Conservation (phyloP, 2,888 invertebrate genomes). For the Phania funesta region DNA sequence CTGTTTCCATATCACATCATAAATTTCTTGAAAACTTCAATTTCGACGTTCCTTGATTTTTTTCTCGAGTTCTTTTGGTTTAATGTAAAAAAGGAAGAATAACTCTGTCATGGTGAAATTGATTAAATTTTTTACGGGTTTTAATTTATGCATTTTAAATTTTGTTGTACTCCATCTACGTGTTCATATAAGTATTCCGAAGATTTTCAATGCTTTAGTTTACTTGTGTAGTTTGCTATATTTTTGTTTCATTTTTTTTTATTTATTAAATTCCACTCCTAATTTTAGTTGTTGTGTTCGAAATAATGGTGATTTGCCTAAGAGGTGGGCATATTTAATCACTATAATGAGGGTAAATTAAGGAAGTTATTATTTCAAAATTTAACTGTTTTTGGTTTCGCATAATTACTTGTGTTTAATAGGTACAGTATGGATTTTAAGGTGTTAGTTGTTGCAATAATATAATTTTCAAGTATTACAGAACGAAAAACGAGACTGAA, state of each 20-base stretch:
- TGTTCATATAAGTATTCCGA: neutral
- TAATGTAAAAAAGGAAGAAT: constrained; percentile 13
- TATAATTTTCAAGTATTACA: too few species aligned
- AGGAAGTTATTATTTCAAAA: constrained; percentile 57
- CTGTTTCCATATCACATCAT: constrained; percentile 61
- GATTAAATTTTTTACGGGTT: constrained; percentile 34
- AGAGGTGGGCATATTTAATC: constrained; percentile 53
- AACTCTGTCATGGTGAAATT: constrained; percentile 58
- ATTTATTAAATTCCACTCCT: constrained; percentile 54
- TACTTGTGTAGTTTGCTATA: neutral
- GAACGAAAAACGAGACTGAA: too few species aligned
- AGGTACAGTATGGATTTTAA: neutral
- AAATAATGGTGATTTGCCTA: neutral
- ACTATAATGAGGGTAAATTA: constrained; percentile 55
- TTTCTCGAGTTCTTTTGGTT: neutral
- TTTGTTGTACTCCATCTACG: constrained; percentile 17
- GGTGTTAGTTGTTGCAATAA: too few species aligned
- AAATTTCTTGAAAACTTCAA: constrained; percentile 53
- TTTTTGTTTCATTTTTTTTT: neutral
- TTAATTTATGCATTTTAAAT: constrained; percentile 48
- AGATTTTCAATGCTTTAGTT: constrained; percentile 23
- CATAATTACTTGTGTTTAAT: constrained; percentile 44
- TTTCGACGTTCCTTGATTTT: constrained; percentile 29
- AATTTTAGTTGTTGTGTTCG: neutral
- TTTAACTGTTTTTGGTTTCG: constrained; percentile 46